Base-by-base conservation (phyloP, 2,888 invertebrate species). In the Cataglyphis rosenhaueri region DNA sequence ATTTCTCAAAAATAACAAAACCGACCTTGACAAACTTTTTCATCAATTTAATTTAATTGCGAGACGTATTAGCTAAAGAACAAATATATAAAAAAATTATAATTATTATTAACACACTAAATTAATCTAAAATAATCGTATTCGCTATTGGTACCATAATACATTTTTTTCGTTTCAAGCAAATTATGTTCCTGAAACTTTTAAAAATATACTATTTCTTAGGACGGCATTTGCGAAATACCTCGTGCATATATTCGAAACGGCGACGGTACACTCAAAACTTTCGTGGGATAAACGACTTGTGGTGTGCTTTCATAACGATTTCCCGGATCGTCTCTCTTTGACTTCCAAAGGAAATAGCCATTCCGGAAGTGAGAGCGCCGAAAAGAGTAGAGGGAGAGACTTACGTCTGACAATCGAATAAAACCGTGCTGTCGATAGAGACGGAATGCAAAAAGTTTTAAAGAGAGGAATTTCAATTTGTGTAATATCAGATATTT, bases 401-500 rank as follows among this genome's bases (percentile, higher is more conserved):
- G 52, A 83, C 73, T 81, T 83, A 81, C 62, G 74, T 81, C 61
- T 32, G 66, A 71, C 66, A 73, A 61, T 83, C 74, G 52, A 68
- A 79, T 70, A 57, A 83, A 57, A 65, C 15, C 18, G 44, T 62
- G 64, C 38, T 25, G 62, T 21, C 38, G 57, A 57, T 35, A 38
- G 32, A 25, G 48, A 32, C 68, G 64, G 83, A 81, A 85, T 76
- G 85, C 85, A 85, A 88, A 88, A 88, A 86, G 83, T 83, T 71
- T 65, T 79, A 62, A 76, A 64, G 83, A 57, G 81, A 89, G 70
- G 89, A 89, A 89, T 89, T 89, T 89, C 87, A 89, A 89, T 89
- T 89, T 88, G 84, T 79, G 62, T 74, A 89, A 86, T 87, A 86
- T 89, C 87, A 87, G 86, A 89, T 89, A 89, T 89, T 89, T 89